A percentile compares a stretch with the other conserved stretches of the same genome.
phyloP scores from a whole-genome alignment of 2,113 vertebrate species.

The Natator depressus region DNA sequence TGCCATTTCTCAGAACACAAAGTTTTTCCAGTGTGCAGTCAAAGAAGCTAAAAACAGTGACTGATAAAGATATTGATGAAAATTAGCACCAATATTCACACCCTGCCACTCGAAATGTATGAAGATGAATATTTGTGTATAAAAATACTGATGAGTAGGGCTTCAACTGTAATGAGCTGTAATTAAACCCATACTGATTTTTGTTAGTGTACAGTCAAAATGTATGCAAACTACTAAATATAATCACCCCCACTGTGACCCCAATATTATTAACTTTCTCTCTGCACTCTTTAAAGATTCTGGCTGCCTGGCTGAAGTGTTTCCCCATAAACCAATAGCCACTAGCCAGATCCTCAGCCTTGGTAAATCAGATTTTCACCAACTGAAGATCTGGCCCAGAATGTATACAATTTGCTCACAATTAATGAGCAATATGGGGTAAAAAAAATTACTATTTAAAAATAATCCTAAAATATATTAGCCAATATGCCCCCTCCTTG shows the following conservation, averaged over 20 bases:
- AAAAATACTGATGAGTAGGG: not conserved
- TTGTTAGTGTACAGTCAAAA: not conserved
- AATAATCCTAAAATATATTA: not conserved
- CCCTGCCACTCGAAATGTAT: not conserved
- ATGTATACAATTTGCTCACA: not conserved
- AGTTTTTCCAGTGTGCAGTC: not conserved
- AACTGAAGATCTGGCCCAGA: no score
- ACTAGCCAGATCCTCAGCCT: not conserved
- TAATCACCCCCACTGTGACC: not conserved
- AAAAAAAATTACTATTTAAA: not conserved
- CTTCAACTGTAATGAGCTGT: not conserved
- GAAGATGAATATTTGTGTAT: not conserved
- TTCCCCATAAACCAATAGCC: not conserved
- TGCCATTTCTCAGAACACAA: not conserved
- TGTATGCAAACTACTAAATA: not conserved
- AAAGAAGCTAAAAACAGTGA: not conserved
- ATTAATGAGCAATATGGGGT: not conserved
- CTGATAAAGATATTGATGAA: not conserved
- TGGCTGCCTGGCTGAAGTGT: not conserved
- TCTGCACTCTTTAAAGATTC: not conserved
- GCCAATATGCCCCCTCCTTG: not conserved
- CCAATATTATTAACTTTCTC: not conserved
- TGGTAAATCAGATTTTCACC: not conserved
- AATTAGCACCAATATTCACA: not conserved
- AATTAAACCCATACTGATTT: conserved; percentile 10